These are phyloP conservation scores for Silurus lanzhouensis DNA, from an alignment of 2,797 vertebrate genomes.

Conservation along the genomic window DNA sequence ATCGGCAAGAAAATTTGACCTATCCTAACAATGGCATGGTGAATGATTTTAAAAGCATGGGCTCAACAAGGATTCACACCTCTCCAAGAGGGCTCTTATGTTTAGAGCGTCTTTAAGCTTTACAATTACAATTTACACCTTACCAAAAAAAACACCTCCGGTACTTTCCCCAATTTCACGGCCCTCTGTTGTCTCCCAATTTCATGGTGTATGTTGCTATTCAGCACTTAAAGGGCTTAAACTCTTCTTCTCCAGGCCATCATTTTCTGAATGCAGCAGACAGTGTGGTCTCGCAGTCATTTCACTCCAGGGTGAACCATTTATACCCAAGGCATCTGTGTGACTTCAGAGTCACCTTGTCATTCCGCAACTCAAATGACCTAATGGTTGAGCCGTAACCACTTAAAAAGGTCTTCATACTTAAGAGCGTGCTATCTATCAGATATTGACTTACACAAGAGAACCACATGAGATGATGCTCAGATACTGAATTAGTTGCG, in stretches of 20 bases:
- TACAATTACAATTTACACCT: constrained; percentile 46
- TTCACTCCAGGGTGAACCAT: constrained; percentile 31
- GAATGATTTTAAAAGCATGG: constrained; percentile 50
- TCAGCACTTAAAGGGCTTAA: constrained; percentile 34
- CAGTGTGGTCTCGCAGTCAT: constrained; percentile 33
- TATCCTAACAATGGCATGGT: constrained; percentile 48
- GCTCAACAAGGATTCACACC: constrained; percentile 37
- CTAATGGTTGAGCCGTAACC: constrained; percentile 36
- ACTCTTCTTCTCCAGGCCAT: constrained; percentile 44
- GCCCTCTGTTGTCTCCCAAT: constrained; percentile 28
- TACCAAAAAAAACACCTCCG: constrained; percentile 41
- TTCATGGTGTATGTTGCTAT: constrained; percentile 32
- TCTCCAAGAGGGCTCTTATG: constrained; percentile 46
- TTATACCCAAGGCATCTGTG: constrained; percentile 25
- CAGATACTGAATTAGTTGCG: not conserved
- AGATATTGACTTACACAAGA: constrained; percentile 24
- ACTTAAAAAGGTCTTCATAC: constrained; percentile 35
- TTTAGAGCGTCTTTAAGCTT: constrained; percentile 48
- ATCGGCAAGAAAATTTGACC: constrained; percentile 44
- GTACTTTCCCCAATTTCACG: constrained; percentile 36
- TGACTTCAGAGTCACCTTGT: constrained; percentile 41
- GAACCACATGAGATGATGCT: constrained; percentile 17
- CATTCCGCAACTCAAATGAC: constrained; percentile 45
- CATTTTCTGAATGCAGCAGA: constrained; percentile 43
- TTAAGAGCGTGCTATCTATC: constrained; percentile 30